phyloP scores from a whole-genome alignment of 2,888 invertebrate genomes.

The Leptogaster cylindrica region DNA sequence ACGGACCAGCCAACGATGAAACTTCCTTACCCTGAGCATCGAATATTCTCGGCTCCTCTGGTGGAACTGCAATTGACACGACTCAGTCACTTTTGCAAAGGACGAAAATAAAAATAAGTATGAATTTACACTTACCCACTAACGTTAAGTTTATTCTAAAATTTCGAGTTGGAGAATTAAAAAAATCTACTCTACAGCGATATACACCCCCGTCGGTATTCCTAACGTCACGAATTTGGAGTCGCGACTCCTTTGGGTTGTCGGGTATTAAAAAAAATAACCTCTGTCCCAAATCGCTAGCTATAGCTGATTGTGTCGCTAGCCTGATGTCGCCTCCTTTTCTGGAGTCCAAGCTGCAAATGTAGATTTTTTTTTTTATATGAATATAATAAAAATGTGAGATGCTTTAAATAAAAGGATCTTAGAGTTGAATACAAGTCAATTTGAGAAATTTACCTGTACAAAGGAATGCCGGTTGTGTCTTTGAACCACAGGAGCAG shows the following conservation, averaged over 20 bases:
- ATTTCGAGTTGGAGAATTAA: conserved; percentile 86
- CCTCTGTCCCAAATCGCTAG: conserved; percentile 77
- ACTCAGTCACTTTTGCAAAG: background rate
- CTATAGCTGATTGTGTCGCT: conserved; percentile 78
- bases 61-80: conserved; percentile 69
- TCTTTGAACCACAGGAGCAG: conserved; percentile 93
- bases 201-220: conserved; percentile 82
- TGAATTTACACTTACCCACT: conserved; percentile 72
- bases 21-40: conserved; percentile 84
- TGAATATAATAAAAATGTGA: too few species aligned
- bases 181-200: conserved; percentile 87
- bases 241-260: conserved; percentile 74
- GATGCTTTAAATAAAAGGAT: too few species aligned
- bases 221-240: conserved; percentile 76
- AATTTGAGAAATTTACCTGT: conserved; percentile 71
- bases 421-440: too few species aligned
- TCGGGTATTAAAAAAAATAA: conserved; percentile 77
- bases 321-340: conserved; percentile 71
- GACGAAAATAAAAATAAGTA: conserved; percentile 22
- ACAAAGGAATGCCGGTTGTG: conserved; percentile 81
- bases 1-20: conserved; percentile 79
- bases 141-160: conserved; percentile 85
- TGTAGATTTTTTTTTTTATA: too few species aligned
- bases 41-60: conserved; percentile 80
- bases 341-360: conserved; percentile 76